These are phyloP conservation scores for Musca vetustissima DNA, from an alignment of 1,140 invertebrate genomes.

Conservation along the genomic window DNA sequence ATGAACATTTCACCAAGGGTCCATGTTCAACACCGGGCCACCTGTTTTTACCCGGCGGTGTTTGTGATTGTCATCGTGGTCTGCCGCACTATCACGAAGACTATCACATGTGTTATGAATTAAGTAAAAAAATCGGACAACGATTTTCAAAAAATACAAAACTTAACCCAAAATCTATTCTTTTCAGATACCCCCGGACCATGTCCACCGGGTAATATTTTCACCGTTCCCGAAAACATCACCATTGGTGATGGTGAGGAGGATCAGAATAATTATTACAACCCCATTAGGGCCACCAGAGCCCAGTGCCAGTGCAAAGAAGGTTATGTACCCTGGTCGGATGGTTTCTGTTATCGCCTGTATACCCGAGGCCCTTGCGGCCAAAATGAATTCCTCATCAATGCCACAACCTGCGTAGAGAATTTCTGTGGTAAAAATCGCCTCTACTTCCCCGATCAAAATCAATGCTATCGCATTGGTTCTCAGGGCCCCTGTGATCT, in stretches of 20 bases:
- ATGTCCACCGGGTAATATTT: constrained; percentile 70
- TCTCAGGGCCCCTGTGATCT: constrained; percentile 69
- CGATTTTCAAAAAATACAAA: not conserved
- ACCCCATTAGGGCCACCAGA: constrained; percentile 34
- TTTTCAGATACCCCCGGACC: constrained; percentile 66
- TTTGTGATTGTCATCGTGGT: constrained; percentile 69
- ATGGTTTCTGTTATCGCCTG: constrained; percentile 72
- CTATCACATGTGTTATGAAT: constrained; percentile 71
- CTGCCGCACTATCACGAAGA: constrained; percentile 72
- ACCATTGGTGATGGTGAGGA: constrained; percentile 27
- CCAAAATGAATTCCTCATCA: constrained; percentile 66
- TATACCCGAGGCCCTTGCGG: constrained; percentile 76
- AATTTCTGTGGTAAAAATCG: constrained; percentile 72
- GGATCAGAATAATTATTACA: constrained; percentile 30
- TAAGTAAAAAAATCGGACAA: constrained; percentile 60
- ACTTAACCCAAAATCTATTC: not conserved
- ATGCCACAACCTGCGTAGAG: constrained; percentile 62
- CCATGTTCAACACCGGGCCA: constrained; percentile 73
- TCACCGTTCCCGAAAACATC: constrained; percentile 56
- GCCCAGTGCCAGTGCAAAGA: constrained; percentile 68
- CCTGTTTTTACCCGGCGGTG: constrained; percentile 71
- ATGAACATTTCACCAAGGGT: constrained; percentile 75
- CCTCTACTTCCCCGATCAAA: constrained; percentile 71
- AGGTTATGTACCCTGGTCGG: constrained; percentile 67
- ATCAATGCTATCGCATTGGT: constrained; percentile 74